Conservation (phyloP, 2,797 vertebrate genomes). For the Eulemur mongoz region DNA sequence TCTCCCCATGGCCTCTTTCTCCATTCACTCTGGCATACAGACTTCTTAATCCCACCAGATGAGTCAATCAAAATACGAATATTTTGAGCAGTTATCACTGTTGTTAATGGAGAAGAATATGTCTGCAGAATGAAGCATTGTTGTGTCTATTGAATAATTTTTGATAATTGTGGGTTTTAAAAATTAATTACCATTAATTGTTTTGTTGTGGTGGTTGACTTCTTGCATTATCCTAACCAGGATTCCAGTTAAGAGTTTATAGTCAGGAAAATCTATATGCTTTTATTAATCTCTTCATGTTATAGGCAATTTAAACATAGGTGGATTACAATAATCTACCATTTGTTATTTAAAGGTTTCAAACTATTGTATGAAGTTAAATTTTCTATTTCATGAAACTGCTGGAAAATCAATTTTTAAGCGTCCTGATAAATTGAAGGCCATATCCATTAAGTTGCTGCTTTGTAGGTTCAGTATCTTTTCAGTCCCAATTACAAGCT, state of each 20-base stretch:
- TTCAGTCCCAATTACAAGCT: not conserved
- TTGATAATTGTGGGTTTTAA: not conserved
- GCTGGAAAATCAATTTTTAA: not conserved
- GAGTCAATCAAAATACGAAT: not conserved
- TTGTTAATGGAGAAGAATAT: not conserved
- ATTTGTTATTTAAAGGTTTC: not conserved
- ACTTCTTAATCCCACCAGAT: not conserved
- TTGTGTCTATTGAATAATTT: not conserved
- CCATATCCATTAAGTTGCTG: not conserved
- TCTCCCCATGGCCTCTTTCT: not conserved
- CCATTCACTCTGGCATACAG: not conserved
- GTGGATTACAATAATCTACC: not conserved
- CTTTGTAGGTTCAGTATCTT: not conserved
- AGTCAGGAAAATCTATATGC: not conserved
- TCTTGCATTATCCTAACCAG: not conserved
- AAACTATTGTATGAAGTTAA: not conserved
- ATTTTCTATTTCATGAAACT: not conserved
- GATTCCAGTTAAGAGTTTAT: not conserved
- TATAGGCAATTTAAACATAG: not conserved
- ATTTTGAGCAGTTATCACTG: not conserved
- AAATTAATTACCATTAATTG: not conserved
- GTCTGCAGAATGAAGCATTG: not conserved
- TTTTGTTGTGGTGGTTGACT: not conserved
- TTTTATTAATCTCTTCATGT: not conserved
- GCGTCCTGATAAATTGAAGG: slow-evolving; percentile 32